Base-by-base conservation (phyloP, 2,888 invertebrate species). In the Sisyra nigra region DNA sequence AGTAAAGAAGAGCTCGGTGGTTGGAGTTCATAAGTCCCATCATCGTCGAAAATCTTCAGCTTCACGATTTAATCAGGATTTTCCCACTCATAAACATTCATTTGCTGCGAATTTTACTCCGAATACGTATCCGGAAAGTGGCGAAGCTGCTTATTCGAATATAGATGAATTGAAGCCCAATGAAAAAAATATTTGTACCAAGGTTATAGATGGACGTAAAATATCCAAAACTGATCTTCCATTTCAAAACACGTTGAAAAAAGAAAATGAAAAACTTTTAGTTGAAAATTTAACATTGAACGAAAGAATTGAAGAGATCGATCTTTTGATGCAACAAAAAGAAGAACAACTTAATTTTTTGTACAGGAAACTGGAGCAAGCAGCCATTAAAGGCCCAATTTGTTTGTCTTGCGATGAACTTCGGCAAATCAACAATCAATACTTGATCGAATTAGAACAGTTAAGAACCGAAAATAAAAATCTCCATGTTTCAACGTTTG, bases 281-380 rank as follows among this genome's bases (percentile, higher is more conserved):
- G 63, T 63, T 51, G 71, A 71, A 48, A 73, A 72, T 54, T 66
- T 67, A 50, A 63, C 66, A 19, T 56, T 74, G 1, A 59, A 68
- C 8, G 62, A 61, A 2, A 68, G 69, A 2, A 59, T 73, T 2
- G 67, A 68, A 58, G 68, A 67, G 17, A 56, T 56, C 9, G 58
- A 62, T 43, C 56, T 58, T 8, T 48, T 58, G 9, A 55, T 78
- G 40, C 66, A 72, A 42, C 70, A 73, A 51, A 79, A 72, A 56
- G 73, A 76, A 41, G 57, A 64, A 10, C 66, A 74, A 51, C 68
- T 79, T 53, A 56, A 65, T 42, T 76, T 75, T 55, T 56, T 80
- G 4, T 71, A 75, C 41, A 74, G 76, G 37, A 77, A 76, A 53
- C 57, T 79, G 0, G 69, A 71, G 44, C 64, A 76, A 32, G 71